Evolutionary conservation across 2,113 vertebrate species (phyloP).

Genomic region (Dicentrarchus labrax): DNA sequence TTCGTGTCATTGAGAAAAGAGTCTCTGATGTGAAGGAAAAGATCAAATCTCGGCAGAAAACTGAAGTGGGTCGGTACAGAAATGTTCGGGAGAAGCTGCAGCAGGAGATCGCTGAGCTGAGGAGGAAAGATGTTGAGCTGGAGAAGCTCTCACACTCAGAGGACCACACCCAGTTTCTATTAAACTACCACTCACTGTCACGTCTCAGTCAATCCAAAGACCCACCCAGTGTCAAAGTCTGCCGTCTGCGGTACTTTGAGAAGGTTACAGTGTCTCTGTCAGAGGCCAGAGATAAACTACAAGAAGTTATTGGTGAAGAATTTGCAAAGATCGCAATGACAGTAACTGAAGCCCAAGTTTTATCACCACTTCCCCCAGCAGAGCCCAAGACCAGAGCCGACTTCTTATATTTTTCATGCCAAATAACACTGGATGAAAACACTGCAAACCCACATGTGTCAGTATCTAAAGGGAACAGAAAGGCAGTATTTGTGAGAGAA

Average conservation of each 20-base stretch:
- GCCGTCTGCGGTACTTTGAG: slow-evolving; percentile 14
- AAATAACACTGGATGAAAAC: slow-evolving; percentile 15
- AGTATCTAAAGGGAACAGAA: neutral
- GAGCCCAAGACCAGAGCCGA: slow-evolving; percentile 19
- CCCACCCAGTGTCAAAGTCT: neutral
- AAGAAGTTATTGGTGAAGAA: neutral
- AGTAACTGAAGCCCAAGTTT: neutral
- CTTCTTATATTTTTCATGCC: slow-evolving; percentile 15
- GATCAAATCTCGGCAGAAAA: neutral
- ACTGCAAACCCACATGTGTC: neutral
- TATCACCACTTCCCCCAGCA: fast-evolving
- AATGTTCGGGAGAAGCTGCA: neutral
- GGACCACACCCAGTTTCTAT: slow-evolving; percentile 41
- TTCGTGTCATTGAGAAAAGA: neutral
- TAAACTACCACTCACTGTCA: neutral
- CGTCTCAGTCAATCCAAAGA: neutral
- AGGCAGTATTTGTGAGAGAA: neutral
- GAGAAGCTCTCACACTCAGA: slow-evolving; percentile 30
- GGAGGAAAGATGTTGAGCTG: slow-evolving; percentile 35
- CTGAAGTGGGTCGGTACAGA: neutral
- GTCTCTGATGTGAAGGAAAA: neutral
- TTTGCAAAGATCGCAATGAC: neutral
- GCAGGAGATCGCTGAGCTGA: slow-evolving; percentile 52
- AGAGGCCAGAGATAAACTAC: slow-evolving; percentile 21
- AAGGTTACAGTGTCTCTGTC: slow-evolving; percentile 1